Percentiles rank a stretch among this genome's conserved stretches.
These are phyloP conservation scores for Mus spretus DNA, from an alignment of 2,797 vertebrate genomes.

Conservation along the genomic window DNA sequence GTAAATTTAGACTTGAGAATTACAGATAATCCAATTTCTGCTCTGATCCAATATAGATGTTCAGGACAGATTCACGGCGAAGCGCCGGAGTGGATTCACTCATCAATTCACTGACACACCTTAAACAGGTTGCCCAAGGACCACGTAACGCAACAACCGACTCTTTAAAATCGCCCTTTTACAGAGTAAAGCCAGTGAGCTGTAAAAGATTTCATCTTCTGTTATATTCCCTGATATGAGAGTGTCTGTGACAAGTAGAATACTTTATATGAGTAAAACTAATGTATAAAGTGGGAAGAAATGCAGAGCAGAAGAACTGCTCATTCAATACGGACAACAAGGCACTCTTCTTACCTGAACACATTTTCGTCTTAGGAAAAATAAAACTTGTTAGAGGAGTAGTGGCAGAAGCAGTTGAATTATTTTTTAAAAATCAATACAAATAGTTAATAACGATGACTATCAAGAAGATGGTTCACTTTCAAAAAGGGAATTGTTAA, in stretches of 20 bases:
- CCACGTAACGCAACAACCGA: neutral
- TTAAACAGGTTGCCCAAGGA: constrained; percentile 1
- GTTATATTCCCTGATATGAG: constrained; percentile 49
- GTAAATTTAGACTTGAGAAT: constrained; percentile 53
- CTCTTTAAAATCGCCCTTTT: constrained; percentile 40
- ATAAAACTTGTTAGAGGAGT: neutral
- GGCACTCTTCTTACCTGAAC: neutral
- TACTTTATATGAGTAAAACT: constrained; percentile 49
- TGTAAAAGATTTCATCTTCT: constrained; percentile 40
- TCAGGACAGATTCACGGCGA: constrained; percentile 49
- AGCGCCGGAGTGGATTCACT: constrained; percentile 7
- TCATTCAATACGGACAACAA: constrained; percentile 30
- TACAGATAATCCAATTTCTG: constrained; percentile 20
- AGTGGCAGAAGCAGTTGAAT: neutral
- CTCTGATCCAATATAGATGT: constrained; percentile 22
- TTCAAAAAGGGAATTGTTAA: constrained; percentile 67
- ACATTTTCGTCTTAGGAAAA: constrained; percentile 16
- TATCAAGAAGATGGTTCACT: constrained; percentile 25
- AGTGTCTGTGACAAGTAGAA: constrained; percentile 23
- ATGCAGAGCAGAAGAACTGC: constrained; percentile 17
- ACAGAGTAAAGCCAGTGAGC: constrained; percentile 33
- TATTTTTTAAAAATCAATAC: neutral
- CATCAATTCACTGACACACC: constrained; percentile 40
- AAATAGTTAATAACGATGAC: constrained; percentile 57
- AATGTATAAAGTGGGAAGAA: constrained; percentile 36